These are phyloP conservation scores for Pediacus dermestoides DNA, from an alignment of 2,888 invertebrate species.

Conservation along the genomic window DNA sequence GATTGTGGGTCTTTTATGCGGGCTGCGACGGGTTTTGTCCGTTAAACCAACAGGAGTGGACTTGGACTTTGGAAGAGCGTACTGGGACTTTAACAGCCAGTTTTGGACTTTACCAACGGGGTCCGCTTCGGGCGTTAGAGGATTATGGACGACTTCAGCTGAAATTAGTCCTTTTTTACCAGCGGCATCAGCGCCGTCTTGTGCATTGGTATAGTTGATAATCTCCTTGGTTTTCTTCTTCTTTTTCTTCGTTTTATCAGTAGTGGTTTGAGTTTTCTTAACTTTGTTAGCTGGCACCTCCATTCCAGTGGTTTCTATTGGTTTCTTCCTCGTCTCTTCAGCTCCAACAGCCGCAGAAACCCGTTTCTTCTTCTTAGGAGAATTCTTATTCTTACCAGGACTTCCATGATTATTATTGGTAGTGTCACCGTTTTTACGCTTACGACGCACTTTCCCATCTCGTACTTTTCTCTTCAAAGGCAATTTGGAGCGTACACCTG, in stretches of 20 bases:
- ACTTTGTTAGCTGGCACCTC: conserved; percentile 49
- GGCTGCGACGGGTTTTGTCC: conserved; percentile 54
- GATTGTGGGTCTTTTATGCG: conserved; percentile 51
- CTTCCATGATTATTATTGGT: conserved; percentile 43
- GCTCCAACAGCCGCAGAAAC: conserved; percentile 51
- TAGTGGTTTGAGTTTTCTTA: too few species aligned
- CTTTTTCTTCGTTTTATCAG: conserved; percentile 48
- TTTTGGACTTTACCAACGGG: conserved; percentile 78
- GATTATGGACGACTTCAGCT: conserved; percentile 50
- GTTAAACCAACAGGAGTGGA: conserved; percentile 76
- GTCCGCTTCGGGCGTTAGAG: conserved; percentile 49
- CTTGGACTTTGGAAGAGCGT: conserved; percentile 74
- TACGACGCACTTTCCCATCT: conserved; percentile 58
- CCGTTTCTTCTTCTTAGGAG: conserved; percentile 49
- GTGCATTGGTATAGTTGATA: conserved; percentile 72
- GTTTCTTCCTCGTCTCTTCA: conserved; percentile 55
- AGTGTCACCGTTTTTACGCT: conserved; percentile 34
- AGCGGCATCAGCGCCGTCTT: conserved; percentile 55
- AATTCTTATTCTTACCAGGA: conserved; percentile 40
- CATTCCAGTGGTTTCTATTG: conserved; percentile 42
- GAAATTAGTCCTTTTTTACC: conserved; percentile 51
- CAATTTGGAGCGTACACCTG: conserved; percentile 80
- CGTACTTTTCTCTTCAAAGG: conserved; percentile 81
- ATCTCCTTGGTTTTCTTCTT: conserved; percentile 68
- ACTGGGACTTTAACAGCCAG: conserved; percentile 75